Evolutionary conservation across 2,113 vertebrate species (phyloP).

Genomic region (Hoplias malabaricus): DNA sequence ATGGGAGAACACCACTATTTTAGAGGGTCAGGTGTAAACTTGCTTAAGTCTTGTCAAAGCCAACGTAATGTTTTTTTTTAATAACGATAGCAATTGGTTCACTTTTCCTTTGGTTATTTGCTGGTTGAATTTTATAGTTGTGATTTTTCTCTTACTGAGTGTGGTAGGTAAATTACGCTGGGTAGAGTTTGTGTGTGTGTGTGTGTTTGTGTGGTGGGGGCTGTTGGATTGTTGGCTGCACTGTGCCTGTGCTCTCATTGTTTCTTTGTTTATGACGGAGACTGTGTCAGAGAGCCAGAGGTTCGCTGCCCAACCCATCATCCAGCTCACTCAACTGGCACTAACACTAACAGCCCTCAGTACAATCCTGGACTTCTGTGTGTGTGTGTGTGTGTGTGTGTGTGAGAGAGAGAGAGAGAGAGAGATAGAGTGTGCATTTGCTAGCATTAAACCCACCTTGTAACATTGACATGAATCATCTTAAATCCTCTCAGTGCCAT

Average conservation of each 20-base stretch:
- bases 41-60: no score
- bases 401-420: background rate
- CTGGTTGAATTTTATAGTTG: background rate
- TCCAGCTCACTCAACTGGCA: conserved; percentile 55
- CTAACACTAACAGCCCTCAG: conserved; percentile 61
- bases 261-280: conserved; percentile 53
- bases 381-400: conserved; percentile 36
- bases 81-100: background rate
- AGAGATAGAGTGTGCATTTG: background rate
- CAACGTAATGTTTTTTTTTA: no score
- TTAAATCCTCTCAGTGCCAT: background rate
- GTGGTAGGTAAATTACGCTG: background rate
- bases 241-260: conserved; percentile 25
- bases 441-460: conserved; percentile 32
- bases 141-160: background rate
- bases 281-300: conserved; percentile 49
- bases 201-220: conserved; percentile 2
- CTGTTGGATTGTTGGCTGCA: background rate
- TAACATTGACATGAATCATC: background rate
- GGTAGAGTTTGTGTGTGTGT: background rate
- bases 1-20: no score
- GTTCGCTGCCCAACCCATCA: conserved; percentile 57
- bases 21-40: no score
- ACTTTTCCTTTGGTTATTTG: background rate
- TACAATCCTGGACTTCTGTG: conserved; percentile 47